Evolutionary conservation across 1,140 invertebrate species (phyloP).

Genomic region (Sminthurinus signatus): DNA sequence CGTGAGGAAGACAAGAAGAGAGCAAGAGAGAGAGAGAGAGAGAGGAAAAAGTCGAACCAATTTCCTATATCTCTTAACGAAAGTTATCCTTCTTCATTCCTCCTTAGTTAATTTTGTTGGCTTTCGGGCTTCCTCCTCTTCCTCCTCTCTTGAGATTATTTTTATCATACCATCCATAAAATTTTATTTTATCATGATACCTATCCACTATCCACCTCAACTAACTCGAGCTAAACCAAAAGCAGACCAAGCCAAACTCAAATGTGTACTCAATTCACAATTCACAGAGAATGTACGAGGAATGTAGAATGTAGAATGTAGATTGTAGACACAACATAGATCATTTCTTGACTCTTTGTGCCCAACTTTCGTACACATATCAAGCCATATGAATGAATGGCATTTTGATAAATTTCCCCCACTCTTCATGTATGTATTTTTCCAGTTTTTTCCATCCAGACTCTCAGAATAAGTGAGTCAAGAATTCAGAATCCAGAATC

Average conservation of each 20-base stretch:
- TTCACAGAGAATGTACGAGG: too few species aligned
- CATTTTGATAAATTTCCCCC: background rate
- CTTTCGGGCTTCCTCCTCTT: constrained; percentile 1
- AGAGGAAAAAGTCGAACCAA: background rate
- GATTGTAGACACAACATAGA: too few species aligned
- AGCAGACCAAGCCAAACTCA: background rate
- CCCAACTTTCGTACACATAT: background rate
- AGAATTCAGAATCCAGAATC: background rate
- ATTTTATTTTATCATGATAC: background rate
- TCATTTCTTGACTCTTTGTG: constrained; percentile 14
- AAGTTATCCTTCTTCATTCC: background rate
- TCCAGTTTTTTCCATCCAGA: constrained; percentile 10
- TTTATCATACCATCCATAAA: background rate
- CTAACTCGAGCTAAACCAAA: too few species aligned
- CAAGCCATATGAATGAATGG: too few species aligned
- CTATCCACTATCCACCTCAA: too few species aligned
- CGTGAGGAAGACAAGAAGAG: background rate
- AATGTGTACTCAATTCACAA: too few species aligned
- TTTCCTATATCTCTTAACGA: background rate
- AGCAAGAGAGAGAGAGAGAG: background rate
- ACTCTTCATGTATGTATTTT: constrained; percentile 9
- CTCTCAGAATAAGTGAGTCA: background rate
- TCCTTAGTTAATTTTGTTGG: constrained; percentile 1
- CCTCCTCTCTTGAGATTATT: background rate
- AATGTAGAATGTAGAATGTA: too few species aligned